Evolutionary conservation across 1,140 invertebrate genomes (phyloP).

Genomic region (Spodoptera frugiperda): DNA sequence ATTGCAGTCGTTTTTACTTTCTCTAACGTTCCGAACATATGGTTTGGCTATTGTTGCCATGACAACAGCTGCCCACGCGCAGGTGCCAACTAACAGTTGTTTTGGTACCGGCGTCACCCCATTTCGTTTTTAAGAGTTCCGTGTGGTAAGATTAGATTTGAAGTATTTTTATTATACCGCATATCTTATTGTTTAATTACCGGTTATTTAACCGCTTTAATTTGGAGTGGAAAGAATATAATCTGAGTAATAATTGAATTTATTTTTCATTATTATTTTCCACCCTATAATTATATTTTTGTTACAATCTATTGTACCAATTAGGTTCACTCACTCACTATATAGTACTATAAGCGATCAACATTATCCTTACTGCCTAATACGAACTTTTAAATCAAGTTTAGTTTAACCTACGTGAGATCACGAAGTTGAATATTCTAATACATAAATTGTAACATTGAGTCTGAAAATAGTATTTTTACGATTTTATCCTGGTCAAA

Average conservation of each 20-base stretch:
- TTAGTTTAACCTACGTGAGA: too few species aligned
- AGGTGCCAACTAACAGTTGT: slow-evolving; percentile 70
- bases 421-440: neutral
- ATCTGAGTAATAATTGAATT: too few species aligned
- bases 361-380: too few species aligned
- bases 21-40: slow-evolving; percentile 48
- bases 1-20: neutral
- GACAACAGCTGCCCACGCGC: slow-evolving; percentile 64
- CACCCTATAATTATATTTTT: too few species aligned
- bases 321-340: too few species aligned
- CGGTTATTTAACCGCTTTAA: neutral
- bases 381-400: too few species aligned
- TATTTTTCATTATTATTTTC: too few species aligned
- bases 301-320: too few species aligned
- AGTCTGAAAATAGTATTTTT: neutral
- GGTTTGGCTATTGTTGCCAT: slow-evolving; percentile 62
- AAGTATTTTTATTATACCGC: neutral
- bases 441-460: neutral
- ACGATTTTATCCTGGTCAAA: slow-evolving; percentile 6
- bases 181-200: too few species aligned
- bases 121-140: slow-evolving; percentile 38
- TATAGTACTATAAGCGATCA: too few species aligned
- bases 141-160: slow-evolving; percentile 7
- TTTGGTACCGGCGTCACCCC: slow-evolving; percentile 28
- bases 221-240: too few species aligned